A percentile compares a stretch with the other conserved stretches of the same genome.
Evolutionary conservation across 2,888 invertebrate genomes (phyloP).

Genomic region (Watsonalla cultraria): DNA sequence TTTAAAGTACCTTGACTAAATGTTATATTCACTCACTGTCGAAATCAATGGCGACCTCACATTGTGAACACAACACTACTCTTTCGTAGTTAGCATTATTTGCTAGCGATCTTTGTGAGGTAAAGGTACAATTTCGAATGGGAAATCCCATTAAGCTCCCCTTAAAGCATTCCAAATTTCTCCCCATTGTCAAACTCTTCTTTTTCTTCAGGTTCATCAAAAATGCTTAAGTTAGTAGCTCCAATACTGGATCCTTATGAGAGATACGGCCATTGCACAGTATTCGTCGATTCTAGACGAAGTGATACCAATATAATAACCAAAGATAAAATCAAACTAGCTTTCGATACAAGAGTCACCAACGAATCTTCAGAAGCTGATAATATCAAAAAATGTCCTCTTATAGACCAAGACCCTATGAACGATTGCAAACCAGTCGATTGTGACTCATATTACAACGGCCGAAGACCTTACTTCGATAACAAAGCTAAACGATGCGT

Average conservation of each 20-base stretch:
- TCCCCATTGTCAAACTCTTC: too few relatives aligned
- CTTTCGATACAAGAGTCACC: conserved; percentile 48
- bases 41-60: too few relatives aligned
- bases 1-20: too few relatives aligned
- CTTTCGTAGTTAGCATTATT: too few relatives aligned
- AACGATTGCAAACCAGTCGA: conserved; percentile 57
- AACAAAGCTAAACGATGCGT: conserved; percentile 37
- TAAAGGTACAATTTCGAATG: too few relatives aligned
- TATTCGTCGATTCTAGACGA: conserved; percentile 48
- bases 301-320: conserved; percentile 25
- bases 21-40: too few relatives aligned
- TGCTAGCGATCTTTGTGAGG: too few relatives aligned
- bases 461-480: conserved; percentile 40
- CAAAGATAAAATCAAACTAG: conserved; percentile 44
- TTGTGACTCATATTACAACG: conserved; percentile 59
- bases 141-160: too few relatives aligned
- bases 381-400: conserved; percentile 31
- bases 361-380: conserved; percentile 15
- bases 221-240: conserved; percentile 44
- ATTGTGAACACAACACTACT: too few relatives aligned
- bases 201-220: conserved; percentile 32
- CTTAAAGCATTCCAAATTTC: too few relatives aligned
- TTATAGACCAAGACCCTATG: conserved; percentile 51
- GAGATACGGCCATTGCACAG: conserved; percentile 48
- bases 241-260: conserved; percentile 48